Evolutionary conservation across 2,797 vertebrate genomes (phyloP).

Genomic region (Gymnothorax reevesii): DNA sequence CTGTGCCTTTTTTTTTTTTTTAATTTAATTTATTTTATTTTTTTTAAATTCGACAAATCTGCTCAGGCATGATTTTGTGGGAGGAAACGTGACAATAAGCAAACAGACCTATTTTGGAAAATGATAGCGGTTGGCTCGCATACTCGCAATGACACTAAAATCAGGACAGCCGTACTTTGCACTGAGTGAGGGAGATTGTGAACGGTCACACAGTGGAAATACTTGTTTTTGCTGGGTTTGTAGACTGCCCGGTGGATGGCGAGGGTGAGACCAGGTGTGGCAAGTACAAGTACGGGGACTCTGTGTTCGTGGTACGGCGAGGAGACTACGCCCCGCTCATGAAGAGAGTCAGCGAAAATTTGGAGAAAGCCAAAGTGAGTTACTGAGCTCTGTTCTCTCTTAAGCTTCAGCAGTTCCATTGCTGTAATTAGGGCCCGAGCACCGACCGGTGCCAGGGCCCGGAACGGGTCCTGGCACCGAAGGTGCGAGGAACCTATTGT

Average conservation of each 20-base stretch:
- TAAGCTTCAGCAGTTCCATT: background rate
- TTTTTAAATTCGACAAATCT: too few species aligned
- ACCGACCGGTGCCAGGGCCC: too few species aligned
- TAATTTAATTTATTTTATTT: too few species aligned
- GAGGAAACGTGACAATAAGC: too few species aligned
- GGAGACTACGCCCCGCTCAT: constrained; percentile 86
- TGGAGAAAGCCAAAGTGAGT: constrained; percentile 82
- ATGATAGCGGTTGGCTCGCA: too few species aligned
- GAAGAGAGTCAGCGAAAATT: constrained; percentile 78
- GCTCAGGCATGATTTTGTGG: too few species aligned
- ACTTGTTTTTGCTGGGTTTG: background rate
- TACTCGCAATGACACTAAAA: too few species aligned
- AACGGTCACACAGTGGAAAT: background rate
- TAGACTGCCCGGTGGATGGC: constrained; percentile 73
- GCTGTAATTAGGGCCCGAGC: too few species aligned
- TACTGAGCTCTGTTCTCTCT: background rate
- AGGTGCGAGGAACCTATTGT: too few species aligned
- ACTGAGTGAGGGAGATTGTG: background rate
- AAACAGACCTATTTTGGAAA: too few species aligned
- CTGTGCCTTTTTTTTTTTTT: too few species aligned
- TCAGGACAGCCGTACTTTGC: background rate
- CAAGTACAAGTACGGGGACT: constrained; percentile 76
- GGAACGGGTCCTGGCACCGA: too few species aligned
- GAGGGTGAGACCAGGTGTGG: constrained; percentile 74
- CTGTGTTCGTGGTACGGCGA: constrained; percentile 77